Evolutionary conservation across 1,140 invertebrate genomes (phyloP), one percentile per base, ranked within the genome.

Genomic region (Drosophila eugracilis): DNA sequence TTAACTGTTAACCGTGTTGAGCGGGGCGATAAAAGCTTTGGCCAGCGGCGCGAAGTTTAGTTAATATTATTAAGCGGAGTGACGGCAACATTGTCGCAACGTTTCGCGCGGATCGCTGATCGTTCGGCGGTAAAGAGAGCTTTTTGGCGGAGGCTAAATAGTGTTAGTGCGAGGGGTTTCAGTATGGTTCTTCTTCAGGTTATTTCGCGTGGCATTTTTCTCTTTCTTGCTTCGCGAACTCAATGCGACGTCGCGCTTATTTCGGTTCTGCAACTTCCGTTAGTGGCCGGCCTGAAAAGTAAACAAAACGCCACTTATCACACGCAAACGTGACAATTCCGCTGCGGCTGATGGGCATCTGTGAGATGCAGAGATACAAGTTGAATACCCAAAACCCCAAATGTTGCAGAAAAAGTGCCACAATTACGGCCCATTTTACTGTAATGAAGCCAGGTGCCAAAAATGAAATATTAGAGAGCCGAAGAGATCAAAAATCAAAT

Each of bases 31-130:
- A 53, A 52, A 59, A 84, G 79, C 74, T 84, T 85, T 50, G 67
- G 52, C 37, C 55, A 49, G n/a, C 37, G 39, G 19, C 28, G 30
- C 19, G 28, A 45, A 53, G 32, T 83, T 78, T 78, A 78, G 78
- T 88, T 88, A 88, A 62, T 81, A 78, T 83, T 88, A 88, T 88
- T 88, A 88, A 78, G 55, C 47, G 75, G 60, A 86, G 75, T 83
- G 78, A 49, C 71, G 78, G 78, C 69, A 52, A 78, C 67, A 66
- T 66, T 76, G 71, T 62, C 75, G 84, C 74, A 86, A 78, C 83
- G 66, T 76, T 53, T 54, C 74, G 75, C 59, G 63, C 45, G 63
- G 65, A 67, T 67, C 60, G 47, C 42, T 14, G 69, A 53, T 72
- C 44, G 72, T 15, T 21, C 5, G 42, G 50, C 36, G 54, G 54